phyloP scores from a whole-genome alignment of 2,888 invertebrate genomes.

The Caenorhabditis panamensis region DNA sequence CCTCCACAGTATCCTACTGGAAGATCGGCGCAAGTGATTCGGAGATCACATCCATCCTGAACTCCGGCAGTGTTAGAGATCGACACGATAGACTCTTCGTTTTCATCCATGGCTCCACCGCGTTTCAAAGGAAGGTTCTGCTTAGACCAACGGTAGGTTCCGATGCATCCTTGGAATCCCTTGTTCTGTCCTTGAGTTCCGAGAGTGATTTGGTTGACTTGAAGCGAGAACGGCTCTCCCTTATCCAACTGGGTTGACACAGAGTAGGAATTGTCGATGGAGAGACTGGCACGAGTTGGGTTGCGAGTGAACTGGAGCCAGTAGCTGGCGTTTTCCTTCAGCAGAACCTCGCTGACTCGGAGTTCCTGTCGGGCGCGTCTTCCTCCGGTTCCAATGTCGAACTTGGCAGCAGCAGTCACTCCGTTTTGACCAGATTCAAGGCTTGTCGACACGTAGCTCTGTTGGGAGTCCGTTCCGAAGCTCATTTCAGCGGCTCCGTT shows the following conservation, averaged over 20 bases:
- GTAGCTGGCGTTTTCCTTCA: conserved; percentile 76
- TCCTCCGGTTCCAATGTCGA: conserved; percentile 62
- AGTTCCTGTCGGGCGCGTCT: conserved; percentile 55
- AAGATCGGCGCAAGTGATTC: conserved; percentile 94
- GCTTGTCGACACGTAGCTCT: conserved; percentile 65
- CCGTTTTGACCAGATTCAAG: conserved; percentile 61
- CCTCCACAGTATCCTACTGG: conserved; percentile 87
- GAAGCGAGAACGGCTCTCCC: conserved; percentile 67
- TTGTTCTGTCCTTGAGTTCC: conserved; percentile 67
- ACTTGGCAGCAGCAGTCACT: conserved; percentile 63
- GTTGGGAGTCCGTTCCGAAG: conserved; percentile 67
- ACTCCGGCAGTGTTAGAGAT: conserved; percentile 67
- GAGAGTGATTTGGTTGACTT: conserved; percentile 71
- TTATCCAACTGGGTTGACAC: conserved; percentile 63
- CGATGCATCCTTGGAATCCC: conserved; percentile 85
- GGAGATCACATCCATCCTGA: conserved; percentile 87
- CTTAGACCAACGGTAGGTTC: conserved; percentile 92
- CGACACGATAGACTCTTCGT: conserved; percentile 81
- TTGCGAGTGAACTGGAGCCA: conserved; percentile 75
- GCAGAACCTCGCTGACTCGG: conserved; percentile 61
- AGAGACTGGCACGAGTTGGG: conserved; percentile 71
- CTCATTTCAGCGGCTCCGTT: conserved; percentile 82
- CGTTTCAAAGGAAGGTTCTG: conserved; percentile 90
- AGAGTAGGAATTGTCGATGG: conserved; percentile 76
- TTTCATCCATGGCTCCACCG: conserved; percentile 59